Percentiles rank a stretch among this genome's conserved stretches.
These are phyloP conservation scores for Anhinga anhinga DNA, from an alignment of 2,113 vertebrate genomes.

Conservation along the genomic window DNA sequence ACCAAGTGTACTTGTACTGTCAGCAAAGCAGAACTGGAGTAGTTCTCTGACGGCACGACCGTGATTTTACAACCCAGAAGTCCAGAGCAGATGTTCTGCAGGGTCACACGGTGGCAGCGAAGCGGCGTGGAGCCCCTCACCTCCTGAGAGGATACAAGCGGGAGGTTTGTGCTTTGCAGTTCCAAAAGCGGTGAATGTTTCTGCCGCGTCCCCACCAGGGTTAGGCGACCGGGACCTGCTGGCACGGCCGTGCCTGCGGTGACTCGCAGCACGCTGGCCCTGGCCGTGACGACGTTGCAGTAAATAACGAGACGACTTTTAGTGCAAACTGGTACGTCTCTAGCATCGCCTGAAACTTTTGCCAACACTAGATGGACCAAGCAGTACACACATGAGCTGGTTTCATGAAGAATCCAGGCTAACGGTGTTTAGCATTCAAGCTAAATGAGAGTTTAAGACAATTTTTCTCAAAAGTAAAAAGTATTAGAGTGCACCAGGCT, in stretches of 20 bases:
- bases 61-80: accelerated
- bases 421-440: accelerated
- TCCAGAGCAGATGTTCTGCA: not conserved
- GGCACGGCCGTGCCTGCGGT: accelerated
- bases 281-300: not conserved
- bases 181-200: not conserved
- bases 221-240: accelerated
- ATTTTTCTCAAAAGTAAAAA: not conserved
- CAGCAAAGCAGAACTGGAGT: not conserved
- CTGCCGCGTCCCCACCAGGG: accelerated
- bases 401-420: not conserved
- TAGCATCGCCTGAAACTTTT: not conserved
- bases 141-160: not conserved
- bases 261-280: accelerated
- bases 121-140: accelerated
- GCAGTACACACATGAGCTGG: not conserved
- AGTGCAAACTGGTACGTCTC: not conserved
- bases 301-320: not conserved
- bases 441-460: too few relatives aligned
- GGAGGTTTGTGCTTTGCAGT: not conserved
- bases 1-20: accelerated
- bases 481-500: accelerated
- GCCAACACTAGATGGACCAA: not conserved
- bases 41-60: accelerated
- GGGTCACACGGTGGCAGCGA: accelerated